Conservation (phyloP, 2,113 vertebrate species). For the Pelecanoides urinatrix region DNA sequence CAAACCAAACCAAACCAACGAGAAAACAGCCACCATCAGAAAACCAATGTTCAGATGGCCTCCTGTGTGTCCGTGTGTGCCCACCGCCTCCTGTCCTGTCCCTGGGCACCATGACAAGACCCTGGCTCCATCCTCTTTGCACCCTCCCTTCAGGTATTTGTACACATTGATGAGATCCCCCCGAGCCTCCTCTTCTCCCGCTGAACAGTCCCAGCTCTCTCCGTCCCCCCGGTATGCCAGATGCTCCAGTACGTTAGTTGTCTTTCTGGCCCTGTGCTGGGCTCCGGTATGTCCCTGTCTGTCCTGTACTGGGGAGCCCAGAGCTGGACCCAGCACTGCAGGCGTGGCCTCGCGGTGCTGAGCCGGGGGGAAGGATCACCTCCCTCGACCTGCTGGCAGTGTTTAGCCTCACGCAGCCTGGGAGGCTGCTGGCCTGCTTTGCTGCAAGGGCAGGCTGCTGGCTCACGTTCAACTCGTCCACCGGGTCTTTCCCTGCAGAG, state of each 20-base stretch:
- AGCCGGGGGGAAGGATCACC: neutral
- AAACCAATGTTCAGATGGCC: rapidly evolving
- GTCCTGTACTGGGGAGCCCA: neutral
- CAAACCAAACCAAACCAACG: neutral
- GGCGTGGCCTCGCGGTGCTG: rapidly evolving
- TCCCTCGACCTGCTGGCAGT: neutral
- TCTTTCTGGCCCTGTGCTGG: neutral
- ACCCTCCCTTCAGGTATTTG: neutral
- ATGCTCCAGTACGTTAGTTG: neutral
- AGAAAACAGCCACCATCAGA: neutral
- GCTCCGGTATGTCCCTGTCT: neutral
- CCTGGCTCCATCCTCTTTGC: neutral
- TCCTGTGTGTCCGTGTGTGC: neutral
- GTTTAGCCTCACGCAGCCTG: neutral
- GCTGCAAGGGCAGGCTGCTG: neutral
- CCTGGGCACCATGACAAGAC: neutral
- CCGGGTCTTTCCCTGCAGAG: neutral
- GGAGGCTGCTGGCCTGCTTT: neutral
- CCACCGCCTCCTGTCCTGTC: neutral
- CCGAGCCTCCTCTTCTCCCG: neutral
- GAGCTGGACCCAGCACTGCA: neutral
- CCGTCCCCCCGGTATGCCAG: neutral
- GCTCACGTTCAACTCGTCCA: neutral
- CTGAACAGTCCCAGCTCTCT: neutral
- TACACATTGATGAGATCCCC: neutral